These are phyloP conservation scores for Astyanax mexicanus DNA, from an alignment of 2,797 vertebrate genomes.

Conservation along the genomic window DNA sequence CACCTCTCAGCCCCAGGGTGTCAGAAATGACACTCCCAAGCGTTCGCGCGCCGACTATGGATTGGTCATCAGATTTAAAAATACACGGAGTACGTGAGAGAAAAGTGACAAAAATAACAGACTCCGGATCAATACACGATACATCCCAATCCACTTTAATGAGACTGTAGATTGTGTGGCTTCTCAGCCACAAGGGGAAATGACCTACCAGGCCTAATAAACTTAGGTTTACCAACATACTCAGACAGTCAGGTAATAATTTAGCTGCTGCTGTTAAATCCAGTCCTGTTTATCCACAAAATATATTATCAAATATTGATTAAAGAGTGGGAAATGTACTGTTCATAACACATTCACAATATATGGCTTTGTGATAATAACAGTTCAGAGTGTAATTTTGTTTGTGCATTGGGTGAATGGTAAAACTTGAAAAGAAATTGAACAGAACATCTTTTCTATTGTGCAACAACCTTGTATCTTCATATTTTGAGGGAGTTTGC, in stretches of 20 bases:
- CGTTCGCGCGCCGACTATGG: constrained; percentile 43
- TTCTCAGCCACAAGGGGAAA: background rate
- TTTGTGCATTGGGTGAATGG: background rate
- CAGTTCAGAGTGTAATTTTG: background rate
- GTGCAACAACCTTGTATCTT: too few species aligned
- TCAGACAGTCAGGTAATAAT: constrained; percentile 4
- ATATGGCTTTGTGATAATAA: background rate
- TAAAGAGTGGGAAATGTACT: background rate
- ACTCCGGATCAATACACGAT: constrained; percentile 16
- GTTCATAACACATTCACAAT: background rate
- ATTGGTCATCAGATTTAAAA: constrained; percentile 42
- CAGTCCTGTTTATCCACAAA: background rate
- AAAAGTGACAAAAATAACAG: background rate
- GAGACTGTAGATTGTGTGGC: background rate
- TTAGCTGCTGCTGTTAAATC: background rate
- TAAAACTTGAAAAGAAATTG: background rate
- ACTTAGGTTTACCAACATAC: background rate
- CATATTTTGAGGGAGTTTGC: too few species aligned
- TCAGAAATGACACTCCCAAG: constrained; percentile 48
- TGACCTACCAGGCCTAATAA: background rate
- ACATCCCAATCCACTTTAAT: background rate
- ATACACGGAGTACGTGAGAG: background rate
- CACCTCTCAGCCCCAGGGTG: constrained; percentile 46
- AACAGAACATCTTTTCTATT: background rate
- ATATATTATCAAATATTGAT: background rate